These are phyloP conservation scores for Peromyscus polionotus DNA, from an alignment of 2,113 vertebrate genomes.

Conservation along the genomic window DNA sequence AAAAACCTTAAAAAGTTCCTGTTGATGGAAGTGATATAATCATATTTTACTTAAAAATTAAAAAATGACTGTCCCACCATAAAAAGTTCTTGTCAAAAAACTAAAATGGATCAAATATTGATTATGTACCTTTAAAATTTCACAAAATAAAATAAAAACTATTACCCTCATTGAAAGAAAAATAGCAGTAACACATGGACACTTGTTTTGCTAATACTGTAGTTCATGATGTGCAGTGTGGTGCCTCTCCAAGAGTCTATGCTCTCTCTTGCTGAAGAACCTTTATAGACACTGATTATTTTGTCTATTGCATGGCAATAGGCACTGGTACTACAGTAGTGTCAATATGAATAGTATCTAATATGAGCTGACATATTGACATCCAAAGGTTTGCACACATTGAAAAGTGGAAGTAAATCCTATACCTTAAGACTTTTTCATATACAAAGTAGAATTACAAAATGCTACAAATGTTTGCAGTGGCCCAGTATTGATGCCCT, in stretches of 20 bases:
- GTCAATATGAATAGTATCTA: neutral
- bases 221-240: neutral
- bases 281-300: neutral
- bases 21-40: neutral
- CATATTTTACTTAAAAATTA: neutral
- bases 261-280: neutral
- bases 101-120: neutral
- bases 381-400: neutral
- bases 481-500: neutral
- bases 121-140: neutral
- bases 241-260: neutral
- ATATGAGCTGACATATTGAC: neutral
- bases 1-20: neutral
- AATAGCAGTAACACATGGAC: accelerated
- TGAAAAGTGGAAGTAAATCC: neutral
- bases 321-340: neutral
- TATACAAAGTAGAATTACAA: neutral
- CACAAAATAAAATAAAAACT: neutral
- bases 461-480: neutral
- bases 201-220: neutral
- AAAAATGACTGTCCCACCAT: neutral
- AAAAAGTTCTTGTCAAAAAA: neutral
- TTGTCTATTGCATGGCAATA: neutral
- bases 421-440: neutral
- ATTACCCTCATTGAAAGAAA: neutral